phyloP scores from a whole-genome alignment of 2,113 vertebrate species.

The Eudyptes chrysolophus region DNA sequence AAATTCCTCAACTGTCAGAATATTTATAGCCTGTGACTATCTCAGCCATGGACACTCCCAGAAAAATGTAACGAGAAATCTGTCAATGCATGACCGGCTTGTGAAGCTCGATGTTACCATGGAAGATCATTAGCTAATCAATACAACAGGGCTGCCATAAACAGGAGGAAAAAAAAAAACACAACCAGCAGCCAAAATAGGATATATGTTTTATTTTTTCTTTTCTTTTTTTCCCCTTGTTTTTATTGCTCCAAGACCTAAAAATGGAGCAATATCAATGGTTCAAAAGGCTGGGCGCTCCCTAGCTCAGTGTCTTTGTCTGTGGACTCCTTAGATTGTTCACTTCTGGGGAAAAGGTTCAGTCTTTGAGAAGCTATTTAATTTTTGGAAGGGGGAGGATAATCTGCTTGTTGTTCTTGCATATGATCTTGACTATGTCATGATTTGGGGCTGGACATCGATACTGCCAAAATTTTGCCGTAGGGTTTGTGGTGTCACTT shows the following conservation, averaged over 20 bases:
- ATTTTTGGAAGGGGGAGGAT: not conserved
- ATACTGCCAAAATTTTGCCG: not conserved
- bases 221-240: not conserved
- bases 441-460: accelerated
- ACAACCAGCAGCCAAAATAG: not conserved
- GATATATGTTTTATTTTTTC: not conserved
- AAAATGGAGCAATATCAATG: not conserved
- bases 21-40: not conserved
- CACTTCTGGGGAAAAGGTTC: not conserved
- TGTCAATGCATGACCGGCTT: not conserved
- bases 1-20: not conserved
- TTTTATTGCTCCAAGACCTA: not conserved
- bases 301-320: not conserved
- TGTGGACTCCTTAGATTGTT: not conserved
- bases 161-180: not conserved
- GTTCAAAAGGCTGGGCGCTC: not conserved
- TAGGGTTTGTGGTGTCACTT: not conserved
- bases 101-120: not conserved
- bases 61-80: not conserved
- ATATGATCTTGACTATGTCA: accelerated
- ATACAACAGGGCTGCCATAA: not conserved
- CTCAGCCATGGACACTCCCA: not conserved
- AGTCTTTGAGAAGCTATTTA: not conserved
- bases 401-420: not conserved
- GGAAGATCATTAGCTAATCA: not conserved